phyloP scores from a whole-genome alignment of 2,797 vertebrate genomes.

The Gila robusta region DNA sequence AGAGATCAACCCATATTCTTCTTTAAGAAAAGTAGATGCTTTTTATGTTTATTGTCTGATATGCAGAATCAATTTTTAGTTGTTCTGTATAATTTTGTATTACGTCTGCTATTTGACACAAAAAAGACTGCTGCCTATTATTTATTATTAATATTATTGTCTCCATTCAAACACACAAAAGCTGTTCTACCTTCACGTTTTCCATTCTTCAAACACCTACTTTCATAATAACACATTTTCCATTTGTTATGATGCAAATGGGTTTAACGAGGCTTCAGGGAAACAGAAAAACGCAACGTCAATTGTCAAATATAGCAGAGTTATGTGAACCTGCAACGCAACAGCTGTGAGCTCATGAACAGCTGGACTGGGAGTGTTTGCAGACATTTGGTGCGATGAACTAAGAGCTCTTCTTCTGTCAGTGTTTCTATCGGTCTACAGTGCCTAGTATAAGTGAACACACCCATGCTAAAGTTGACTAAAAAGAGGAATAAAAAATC shows the following conservation, averaged over 20 bases:
- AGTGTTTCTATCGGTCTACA: not conserved
- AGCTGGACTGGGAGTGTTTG: not conserved
- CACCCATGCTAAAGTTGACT: too few species aligned
- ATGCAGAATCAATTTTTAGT: too few species aligned
- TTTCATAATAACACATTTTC: not conserved
- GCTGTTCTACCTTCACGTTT: not conserved
- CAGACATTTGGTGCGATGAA: not conserved
- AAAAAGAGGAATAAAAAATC: too few species aligned
- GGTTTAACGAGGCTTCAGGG: not conserved
- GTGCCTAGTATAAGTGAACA: too few species aligned
- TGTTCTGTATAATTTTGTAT: too few species aligned
- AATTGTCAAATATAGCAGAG: constrained; percentile 40
- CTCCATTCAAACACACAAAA: not conserved
- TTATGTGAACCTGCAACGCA: constrained; percentile 17
- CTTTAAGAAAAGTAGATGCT: not conserved
- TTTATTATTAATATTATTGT: too few species aligned
- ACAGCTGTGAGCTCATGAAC: constrained; percentile 11
- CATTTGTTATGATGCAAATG: not conserved
- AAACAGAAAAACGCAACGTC: constrained; percentile 20
- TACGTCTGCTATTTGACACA: too few species aligned
- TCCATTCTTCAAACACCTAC: not conserved
- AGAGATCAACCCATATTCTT: not conserved
- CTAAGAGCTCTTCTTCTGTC: not conserved
- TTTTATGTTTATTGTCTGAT: not conserved
- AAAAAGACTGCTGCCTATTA: too few species aligned